Conservation (phyloP, 2,888 invertebrate species). For the Cyclophora albipunctata region DNA sequence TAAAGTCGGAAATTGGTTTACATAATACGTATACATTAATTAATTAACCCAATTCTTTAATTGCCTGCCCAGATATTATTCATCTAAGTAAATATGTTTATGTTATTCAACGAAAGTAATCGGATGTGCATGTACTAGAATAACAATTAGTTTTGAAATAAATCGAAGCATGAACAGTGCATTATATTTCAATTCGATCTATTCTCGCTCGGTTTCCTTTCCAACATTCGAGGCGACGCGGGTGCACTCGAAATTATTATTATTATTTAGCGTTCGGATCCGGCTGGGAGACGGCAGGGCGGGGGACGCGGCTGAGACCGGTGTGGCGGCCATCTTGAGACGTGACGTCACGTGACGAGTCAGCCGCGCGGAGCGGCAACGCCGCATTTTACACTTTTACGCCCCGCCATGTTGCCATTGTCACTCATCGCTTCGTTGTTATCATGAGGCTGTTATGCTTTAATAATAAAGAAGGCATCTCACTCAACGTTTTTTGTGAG, state of each 20-base stretch:
- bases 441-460: conserved; percentile 48
- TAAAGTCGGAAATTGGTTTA: too few relatives aligned
- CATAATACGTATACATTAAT: too few relatives aligned
- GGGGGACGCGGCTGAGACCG: conserved; percentile 59
- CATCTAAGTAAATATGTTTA: conserved; percentile 23
- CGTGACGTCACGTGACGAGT: conserved; percentile 76
- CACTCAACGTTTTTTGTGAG: conserved; percentile 49
- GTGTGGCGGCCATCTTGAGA: conserved; percentile 74
- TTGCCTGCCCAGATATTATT: too few relatives aligned
- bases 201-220: conserved; percentile 70
- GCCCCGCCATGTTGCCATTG: conserved; percentile 53
- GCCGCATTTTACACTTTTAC: conserved; percentile 41
- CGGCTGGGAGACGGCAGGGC: conserved; percentile 59
- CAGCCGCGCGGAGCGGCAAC: conserved; percentile 68
- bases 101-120: conserved; percentile 70
- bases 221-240: conserved; percentile 30
- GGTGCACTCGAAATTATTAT: conserved; percentile 69
- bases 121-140: conserved; percentile 62
- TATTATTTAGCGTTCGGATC: conserved; percentile 60
- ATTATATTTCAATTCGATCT: conserved; percentile 72
- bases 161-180: conserved; percentile 50
- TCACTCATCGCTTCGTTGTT: conserved; percentile 27
- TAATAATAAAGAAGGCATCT: conserved; percentile 52
- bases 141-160: conserved; percentile 56
- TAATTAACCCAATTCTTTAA: too few relatives aligned